These are phyloP conservation scores for Macrotus californicus DNA, from an alignment of 2,113 vertebrate species.

Conservation along the genomic window DNA sequence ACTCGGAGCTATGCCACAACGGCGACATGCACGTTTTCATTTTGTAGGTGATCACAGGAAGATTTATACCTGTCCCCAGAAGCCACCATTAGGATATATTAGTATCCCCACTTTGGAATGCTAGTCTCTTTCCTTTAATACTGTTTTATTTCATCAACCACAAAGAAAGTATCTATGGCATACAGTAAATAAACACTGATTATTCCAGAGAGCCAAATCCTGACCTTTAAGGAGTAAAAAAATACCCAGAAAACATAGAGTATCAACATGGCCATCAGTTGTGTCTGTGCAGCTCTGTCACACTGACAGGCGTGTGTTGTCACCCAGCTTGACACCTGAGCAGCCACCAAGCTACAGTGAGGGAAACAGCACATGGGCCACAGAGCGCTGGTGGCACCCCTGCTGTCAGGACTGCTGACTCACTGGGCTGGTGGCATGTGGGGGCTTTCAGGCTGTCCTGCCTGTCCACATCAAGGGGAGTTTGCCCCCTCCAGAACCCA, in stretches of 20 bases:
- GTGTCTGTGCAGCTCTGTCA: fast-evolving
- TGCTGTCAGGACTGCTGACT: fast-evolving
- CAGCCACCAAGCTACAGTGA: fast-evolving
- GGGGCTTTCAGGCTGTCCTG: fast-evolving
- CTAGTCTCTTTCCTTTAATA: background rate
- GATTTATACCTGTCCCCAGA: background rate
- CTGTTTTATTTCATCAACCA: background rate
- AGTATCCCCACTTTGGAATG: background rate
- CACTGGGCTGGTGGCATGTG: fast-evolving
- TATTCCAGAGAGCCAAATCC: background rate
- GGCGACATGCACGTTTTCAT: background rate
- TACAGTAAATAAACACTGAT: background rate
- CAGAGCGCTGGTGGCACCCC: fast-evolving
- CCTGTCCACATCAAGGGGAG: fast-evolving
- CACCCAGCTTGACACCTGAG: too few species aligned
- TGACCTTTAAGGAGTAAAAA: background rate
- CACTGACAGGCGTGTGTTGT: fast-evolving
- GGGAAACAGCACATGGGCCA: too few species aligned
- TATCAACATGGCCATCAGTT: fast-evolving
- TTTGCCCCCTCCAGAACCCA: too few species aligned
- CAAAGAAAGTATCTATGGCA: background rate
- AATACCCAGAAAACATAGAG: background rate
- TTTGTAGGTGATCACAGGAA: background rate
- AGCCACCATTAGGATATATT: background rate
- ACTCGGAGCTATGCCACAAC: background rate